These are phyloP conservation scores for Apistogramma diplotaenia DNA, from an alignment of 2,113 vertebrate genomes.

Conservation along the genomic window DNA sequence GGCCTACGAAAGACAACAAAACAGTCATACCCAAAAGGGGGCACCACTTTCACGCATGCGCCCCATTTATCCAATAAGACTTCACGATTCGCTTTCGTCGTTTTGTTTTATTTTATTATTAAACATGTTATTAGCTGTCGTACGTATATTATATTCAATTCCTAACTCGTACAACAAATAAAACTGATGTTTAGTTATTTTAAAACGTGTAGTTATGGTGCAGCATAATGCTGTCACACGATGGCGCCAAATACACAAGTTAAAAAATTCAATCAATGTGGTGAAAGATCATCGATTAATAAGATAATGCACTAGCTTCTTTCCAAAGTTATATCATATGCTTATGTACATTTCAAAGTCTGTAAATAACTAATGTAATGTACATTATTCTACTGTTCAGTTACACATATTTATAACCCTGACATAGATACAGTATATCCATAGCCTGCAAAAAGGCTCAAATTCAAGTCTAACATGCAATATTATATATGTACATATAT, in stretches of 20 bases:
- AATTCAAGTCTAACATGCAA: too few relatives aligned
- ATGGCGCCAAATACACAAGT: conserved; percentile 34
- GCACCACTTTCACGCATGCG: not conserved
- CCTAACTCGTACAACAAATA: not conserved
- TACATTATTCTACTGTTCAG: not conserved
- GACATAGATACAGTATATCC: not conserved
- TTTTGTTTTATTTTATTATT: not conserved
- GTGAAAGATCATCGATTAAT: conserved; percentile 8
- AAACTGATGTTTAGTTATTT: not conserved
- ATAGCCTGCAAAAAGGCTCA: too few relatives aligned
- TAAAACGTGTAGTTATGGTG: not conserved
- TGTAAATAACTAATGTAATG: not conserved
- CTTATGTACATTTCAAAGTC: too few relatives aligned
- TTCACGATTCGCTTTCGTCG: not conserved
- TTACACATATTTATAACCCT: not conserved
- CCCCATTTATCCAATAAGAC: not conserved
- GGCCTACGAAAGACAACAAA: not conserved
- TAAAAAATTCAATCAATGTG: not conserved
- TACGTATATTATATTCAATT: too few relatives aligned
- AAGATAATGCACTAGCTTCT: not conserved
- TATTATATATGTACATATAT: too few relatives aligned
- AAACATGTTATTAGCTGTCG: not conserved
- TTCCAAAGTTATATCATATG: too few relatives aligned
- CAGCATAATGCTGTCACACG: not conserved
- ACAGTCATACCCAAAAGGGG: not conserved